Percentiles rank a stretch among this genome's conserved stretches.
Conservation (phyloP, 2,888 invertebrate species). For the Eupeodes latifasciatus region DNA sequence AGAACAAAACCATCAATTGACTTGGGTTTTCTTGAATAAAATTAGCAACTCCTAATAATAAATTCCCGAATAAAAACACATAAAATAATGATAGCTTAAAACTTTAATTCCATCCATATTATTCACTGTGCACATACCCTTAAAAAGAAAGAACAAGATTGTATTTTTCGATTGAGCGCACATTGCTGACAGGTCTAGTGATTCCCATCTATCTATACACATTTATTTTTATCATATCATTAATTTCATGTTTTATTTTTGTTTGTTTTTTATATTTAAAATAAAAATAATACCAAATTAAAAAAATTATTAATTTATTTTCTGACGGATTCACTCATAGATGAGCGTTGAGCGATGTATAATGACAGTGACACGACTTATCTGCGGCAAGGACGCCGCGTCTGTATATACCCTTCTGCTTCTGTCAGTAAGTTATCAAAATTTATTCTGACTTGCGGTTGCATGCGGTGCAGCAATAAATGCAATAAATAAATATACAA, state of each 20-base stretch:
- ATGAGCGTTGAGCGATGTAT: background rate
- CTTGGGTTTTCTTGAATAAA: background rate
- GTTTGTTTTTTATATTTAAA: background rate
- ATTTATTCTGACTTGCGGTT: slow-evolving; percentile 41
- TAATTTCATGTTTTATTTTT: slow-evolving; percentile 11
- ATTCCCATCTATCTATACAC: background rate
- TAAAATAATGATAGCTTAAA: background rate
- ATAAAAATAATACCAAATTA: background rate
- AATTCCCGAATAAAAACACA: no score
- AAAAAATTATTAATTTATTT: background rate
- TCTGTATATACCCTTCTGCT: slow-evolving; percentile 15
- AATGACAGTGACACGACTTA: slow-evolving; percentile 14
- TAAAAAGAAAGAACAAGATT: background rate
- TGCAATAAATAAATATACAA: no score
- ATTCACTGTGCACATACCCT: background rate
- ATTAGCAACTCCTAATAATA: no score
- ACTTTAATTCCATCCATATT: background rate
- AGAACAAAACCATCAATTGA: no score
- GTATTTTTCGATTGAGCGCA: slow-evolving; percentile 2
- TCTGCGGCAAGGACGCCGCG: no score
- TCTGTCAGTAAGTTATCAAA: slow-evolving; percentile 24
- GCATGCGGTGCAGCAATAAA: slow-evolving; percentile 32
- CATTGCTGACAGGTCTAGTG: slow-evolving; percentile 15
- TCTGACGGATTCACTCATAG: slow-evolving; percentile 13
- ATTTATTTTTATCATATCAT: background rate